Evolutionary conservation across 2,888 invertebrate species (phyloP), one percentile per base, ranked within the genome.

Genomic region (Xestia sexstrigata): DNA sequence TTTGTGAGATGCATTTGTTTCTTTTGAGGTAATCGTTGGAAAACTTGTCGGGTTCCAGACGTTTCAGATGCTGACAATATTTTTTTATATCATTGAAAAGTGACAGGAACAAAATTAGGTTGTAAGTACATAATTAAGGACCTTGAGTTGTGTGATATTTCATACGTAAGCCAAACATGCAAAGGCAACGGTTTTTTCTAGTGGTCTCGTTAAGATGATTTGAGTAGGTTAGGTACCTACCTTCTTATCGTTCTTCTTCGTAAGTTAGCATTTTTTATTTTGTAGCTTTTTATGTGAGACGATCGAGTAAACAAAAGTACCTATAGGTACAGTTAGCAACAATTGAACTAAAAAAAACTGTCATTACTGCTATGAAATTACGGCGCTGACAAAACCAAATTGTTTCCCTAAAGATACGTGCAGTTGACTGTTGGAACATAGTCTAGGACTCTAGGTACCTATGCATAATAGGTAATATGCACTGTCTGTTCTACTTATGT

Each of bases 1-100:
- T 75, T 72, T 66, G 52, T 70, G 45, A 69, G 42, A 35, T 72
- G 65, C 20, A 30, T 70, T 76, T 65, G 60, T 81, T 26, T 15
- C 11, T 39, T 75, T 39, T 45, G 62, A 63, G 23, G 35, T 62
- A 62, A 81, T 45, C 60, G 75, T 9, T 42, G 77, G 42, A 62
- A 73, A 73, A 75, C 52, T 52, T 62, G 42, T 23, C 73, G 15
- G 15, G 65, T n/a, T n/a, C 23, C 39, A 39, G 63, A n/a, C 39
- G 2, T 11, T 13, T 20, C 20, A 62, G 62, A 35, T 7, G 26
- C 35, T 23, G 35, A 23, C 35, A 8, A 3, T 39, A 3, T 63
- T 39, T 60, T n/a, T 39, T 13, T 1, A 39, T 20, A 30, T 55
- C 11, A n/a, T n/a, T 55, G n/a, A 9, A n/a, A 30, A 60, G 58